Evolutionary conservation across 2,797 vertebrate genomes (phyloP), one percentile per base, ranked within the genome.

Genomic region (Neosalanx taihuensis): DNA sequence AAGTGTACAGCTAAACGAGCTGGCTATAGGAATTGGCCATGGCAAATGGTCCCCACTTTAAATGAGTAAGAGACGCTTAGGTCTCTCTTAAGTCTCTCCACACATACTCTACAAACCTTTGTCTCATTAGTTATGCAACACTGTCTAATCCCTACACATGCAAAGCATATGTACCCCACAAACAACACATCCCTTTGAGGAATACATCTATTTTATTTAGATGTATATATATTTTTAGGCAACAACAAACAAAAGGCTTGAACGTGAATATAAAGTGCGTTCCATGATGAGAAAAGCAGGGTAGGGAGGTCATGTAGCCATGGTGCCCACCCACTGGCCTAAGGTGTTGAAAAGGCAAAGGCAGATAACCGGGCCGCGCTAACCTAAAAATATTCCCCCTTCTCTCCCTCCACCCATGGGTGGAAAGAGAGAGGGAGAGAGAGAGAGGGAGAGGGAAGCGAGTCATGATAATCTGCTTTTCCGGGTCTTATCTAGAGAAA

Each of bases 401-500:
- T 78, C 83, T 82, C 78, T 64, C 82, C 83, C 84, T 83, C 83
- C 79, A 85, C 81, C 86, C 84, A 53, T 82, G 81, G 74, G 65
- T 85, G 87, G 89, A 89, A 81, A 87, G 84, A 84, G 82, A 85
- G 29, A 58, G 67, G 37, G 64, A 58, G 67, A 61, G 57, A 64
- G 65, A 71, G 53, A 70, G 89, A 88, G 80, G 86, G 84, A 84
- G 84, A 78, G 84, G 79, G 79, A 86, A 85, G 82, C 83, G 65
- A 82, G 89, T 88, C 84, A 85, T 87, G 92, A 92, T 93, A 93
- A 94, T 94, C 93, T 93, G 94, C 93, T 92, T 91, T 93, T 86
- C 89, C 91, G 90, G 93, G 88, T 88, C 93, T 95, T 97, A 97
- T 97, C 96, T 79, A 84, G 67, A 92, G 92, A 89, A 91, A 93